Conservation (phyloP, 1,140 invertebrate species). For the Trichomalopsis sarcophagae region DNA sequence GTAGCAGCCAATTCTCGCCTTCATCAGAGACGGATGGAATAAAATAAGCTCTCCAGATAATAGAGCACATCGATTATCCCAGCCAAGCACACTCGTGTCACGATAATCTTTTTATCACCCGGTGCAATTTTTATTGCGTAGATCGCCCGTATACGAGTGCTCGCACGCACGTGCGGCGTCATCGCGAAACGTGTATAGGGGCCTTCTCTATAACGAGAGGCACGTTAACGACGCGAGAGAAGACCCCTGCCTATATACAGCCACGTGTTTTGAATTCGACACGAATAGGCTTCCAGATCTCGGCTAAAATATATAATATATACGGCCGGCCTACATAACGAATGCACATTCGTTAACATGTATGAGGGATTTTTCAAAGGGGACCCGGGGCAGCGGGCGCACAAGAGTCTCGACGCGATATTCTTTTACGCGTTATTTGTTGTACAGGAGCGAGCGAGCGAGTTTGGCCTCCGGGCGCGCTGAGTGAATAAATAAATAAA, state of each 20-base stretch:
- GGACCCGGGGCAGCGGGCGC: no score
- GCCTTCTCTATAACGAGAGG: background rate
- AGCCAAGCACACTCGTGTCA: background rate
- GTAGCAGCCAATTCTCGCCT: no score
- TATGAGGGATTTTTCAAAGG: background rate
- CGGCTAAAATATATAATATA: background rate
- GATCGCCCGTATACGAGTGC: background rate
- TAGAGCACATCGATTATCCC: background rate
- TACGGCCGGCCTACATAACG: background rate
- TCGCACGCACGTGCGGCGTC: background rate
- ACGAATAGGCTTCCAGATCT: background rate
- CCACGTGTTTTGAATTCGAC: conserved; percentile 12
- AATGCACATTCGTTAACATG: conserved; percentile 1
- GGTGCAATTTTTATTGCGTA: background rate
- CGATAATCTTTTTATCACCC: background rate
- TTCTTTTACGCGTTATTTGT: background rate
- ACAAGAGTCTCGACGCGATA: background rate
- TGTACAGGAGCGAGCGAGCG: background rate
- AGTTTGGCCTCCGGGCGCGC: no score
- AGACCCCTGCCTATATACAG: background rate
- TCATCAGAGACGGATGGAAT: no score
- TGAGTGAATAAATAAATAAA: no score
- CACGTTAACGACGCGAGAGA: background rate
- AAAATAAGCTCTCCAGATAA: background rate
- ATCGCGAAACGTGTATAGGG: background rate